Conservation (phyloP, 2,888 invertebrate species). For the Steinernema hermaphroditum region DNA sequence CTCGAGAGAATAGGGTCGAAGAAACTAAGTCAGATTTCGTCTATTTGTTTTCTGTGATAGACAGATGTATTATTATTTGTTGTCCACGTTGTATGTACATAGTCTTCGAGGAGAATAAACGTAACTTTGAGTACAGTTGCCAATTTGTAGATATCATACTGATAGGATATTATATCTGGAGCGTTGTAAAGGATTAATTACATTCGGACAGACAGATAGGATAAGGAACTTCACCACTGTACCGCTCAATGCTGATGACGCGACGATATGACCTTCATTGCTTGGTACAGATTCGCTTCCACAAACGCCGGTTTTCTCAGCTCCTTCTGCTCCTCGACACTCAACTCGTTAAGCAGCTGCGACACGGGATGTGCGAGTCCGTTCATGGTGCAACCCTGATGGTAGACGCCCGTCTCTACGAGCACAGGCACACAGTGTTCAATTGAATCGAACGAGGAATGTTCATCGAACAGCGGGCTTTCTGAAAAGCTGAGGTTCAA, state of each 20-base stretch:
- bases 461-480: constrained; percentile 20
- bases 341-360: constrained; percentile 44
- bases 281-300: constrained; percentile 11
- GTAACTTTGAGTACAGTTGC: background rate
- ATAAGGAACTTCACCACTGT: too few species aligned
- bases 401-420: constrained; percentile 14
- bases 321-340: constrained; percentile 8
- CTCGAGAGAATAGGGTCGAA: background rate
- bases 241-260: too few species aligned
- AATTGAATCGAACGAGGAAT: constrained; percentile 22
- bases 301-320: constrained; percentile 8
- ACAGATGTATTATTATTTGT: background rate
- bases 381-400: constrained; percentile 52
- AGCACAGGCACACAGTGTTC: constrained; percentile 11
- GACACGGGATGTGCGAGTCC: constrained; percentile 55
- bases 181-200: too few species aligned
- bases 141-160: background rate
- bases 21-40: background rate
- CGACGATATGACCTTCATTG: background rate
- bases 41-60: background rate
- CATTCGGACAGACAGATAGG: too few species aligned
- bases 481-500: constrained; percentile 15
- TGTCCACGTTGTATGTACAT: constrained; percentile 8
- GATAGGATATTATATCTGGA: background rate
- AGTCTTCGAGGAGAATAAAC: background rate